These are phyloP conservation scores for Leptosomus discolor DNA, from an alignment of 2,113 vertebrate species.

Conservation along the genomic window DNA sequence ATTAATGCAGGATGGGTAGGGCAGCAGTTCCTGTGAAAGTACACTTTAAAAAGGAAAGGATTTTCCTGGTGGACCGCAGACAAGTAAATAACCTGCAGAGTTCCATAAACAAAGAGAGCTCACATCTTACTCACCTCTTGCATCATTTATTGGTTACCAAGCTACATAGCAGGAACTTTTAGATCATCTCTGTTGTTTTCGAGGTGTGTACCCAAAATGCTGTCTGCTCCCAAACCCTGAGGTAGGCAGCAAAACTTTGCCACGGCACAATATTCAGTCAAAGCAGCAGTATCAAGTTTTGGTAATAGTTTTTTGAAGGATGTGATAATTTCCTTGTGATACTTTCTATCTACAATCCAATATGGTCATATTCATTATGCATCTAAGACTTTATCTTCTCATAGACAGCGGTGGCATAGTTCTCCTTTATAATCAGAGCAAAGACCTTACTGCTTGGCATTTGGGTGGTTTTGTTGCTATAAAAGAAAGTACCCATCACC, in stretches of 20 bases:
- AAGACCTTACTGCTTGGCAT: not conserved
- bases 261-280: not conserved
- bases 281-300: not conserved
- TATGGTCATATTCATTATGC: not conserved
- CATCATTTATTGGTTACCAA: not conserved
- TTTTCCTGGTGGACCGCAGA: not conserved
- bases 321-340: not conserved
- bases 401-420: no score
- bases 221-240: not conserved
- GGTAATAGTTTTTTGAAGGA: not conserved
- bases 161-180: not conserved
- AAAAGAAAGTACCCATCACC: not conserved
- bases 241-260: not conserved
- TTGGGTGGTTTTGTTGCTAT: not conserved
- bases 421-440: not conserved
- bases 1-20: conserved; percentile 16
- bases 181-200: not conserved
- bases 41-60: not conserved
- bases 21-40: conserved; percentile 2
- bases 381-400: not conserved
- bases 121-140: not conserved
- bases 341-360: not conserved
- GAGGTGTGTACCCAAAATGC: not conserved
- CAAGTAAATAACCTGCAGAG: not conserved
- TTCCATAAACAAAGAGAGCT: not conserved